Evolutionary conservation across 2,113 vertebrate species (phyloP).

Genomic region (Lampris incognitus): DNA sequence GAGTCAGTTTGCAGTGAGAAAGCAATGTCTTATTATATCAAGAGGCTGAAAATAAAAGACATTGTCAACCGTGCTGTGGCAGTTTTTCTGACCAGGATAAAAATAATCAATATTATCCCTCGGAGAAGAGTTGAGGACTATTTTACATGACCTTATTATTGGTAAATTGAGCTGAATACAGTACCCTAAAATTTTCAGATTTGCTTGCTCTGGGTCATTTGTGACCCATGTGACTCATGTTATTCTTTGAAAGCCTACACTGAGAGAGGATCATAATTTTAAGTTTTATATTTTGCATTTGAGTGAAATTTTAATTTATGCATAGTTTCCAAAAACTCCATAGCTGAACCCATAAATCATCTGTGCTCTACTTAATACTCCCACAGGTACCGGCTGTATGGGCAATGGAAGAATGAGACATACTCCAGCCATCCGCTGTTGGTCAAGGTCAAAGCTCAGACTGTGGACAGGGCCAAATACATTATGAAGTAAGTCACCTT

Average conservation of each 20-base stretch:
- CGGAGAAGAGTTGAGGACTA: no score
- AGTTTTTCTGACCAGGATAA: no score
- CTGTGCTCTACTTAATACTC: background rate
- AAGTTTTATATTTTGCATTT: no score
- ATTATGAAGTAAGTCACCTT: conserved; percentile 93
- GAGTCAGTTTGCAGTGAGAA: background rate
- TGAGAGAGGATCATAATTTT: background rate
- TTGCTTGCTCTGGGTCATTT: no score
- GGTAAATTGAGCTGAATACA: background rate
- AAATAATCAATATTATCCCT: no score
- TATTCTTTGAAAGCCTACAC: background rate
- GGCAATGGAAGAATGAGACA: conserved; percentile 99
- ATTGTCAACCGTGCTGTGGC: no score
- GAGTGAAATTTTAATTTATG: no score
- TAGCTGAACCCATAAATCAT: background rate
- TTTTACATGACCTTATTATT: background rate
- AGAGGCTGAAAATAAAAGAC: no score
- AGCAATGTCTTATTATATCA: background rate
- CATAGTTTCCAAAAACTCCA: background rate
- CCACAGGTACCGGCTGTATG: conserved; percentile 94
- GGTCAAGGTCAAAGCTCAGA: conserved; percentile 98
- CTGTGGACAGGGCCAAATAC: conserved; percentile 93
- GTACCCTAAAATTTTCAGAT: background rate
- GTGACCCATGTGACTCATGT: no score
- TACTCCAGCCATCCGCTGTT: conserved; percentile 94